A percentile compares a stretch with the other conserved stretches of the same genome.
Conservation (phyloP, 2,113 vertebrate genomes). For the Vidua macroura region DNA sequence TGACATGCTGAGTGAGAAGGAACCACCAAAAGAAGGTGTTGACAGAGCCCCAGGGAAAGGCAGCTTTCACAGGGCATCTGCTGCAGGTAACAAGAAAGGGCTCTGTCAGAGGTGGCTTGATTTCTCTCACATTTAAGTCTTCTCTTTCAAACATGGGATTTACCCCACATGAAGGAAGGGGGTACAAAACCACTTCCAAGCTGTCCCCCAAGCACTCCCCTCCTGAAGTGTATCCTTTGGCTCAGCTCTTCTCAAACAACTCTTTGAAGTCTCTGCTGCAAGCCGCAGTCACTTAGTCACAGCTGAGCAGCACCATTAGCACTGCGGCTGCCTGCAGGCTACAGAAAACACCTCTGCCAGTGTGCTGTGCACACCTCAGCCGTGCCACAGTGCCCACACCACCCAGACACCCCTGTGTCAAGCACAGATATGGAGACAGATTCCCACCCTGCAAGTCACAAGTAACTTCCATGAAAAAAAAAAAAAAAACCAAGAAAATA, state of each 20-base stretch:
- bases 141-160: neutral
- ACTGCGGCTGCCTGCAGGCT: neutral
- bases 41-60: neutral
- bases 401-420: neutral
- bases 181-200: neutral
- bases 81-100: neutral
- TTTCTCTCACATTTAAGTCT: neutral
- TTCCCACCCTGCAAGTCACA: neutral
- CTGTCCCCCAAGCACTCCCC: neutral
- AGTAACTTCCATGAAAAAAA: neutral
- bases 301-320: conserved; percentile 7
- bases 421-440: neutral
- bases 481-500: neutral
- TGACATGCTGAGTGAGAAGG: neutral
- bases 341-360: neutral
- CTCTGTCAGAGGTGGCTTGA: neutral
- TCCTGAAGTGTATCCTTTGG: neutral
- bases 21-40: neutral
- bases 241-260: neutral
- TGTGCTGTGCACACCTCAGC: neutral
- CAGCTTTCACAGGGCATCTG: neutral
- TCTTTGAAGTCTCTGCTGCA: neutral
- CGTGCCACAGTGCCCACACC: neutral
- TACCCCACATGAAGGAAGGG: neutral
- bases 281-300: conserved; percentile 30